phyloP scores from a whole-genome alignment of 2,113 vertebrate genomes.

The Lethenteron reissneri region DNA sequence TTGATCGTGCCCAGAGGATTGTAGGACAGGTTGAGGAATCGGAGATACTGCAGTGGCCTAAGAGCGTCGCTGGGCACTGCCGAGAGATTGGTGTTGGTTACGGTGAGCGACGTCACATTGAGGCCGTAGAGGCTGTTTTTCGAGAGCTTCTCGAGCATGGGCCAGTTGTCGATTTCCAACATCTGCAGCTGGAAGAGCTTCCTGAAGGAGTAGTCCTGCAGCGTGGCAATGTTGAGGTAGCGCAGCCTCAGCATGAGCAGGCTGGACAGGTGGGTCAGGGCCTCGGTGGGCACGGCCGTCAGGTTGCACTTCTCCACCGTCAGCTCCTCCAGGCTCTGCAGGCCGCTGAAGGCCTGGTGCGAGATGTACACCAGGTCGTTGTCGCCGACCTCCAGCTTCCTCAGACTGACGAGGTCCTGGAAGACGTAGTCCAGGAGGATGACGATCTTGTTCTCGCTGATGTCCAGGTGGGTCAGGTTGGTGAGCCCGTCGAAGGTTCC shows the following conservation, averaged over 20 bases:
- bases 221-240: conserved; percentile 75
- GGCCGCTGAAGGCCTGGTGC: conserved; percentile 77
- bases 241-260: conserved; percentile 61
- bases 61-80: conserved; percentile 71
- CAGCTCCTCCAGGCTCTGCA: conserved; percentile 81
- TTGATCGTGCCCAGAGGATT: conserved; percentile 74
- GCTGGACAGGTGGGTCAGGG: conserved; percentile 76
- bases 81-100: conserved; percentile 75
- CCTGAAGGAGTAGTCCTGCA: conserved; percentile 91
- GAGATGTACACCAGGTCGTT: conserved; percentile 96
- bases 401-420: conserved; percentile 91
- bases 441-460: conserved; percentile 98
- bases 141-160: conserved; percentile 86
- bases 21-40: conserved; percentile 87
- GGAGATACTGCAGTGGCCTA: conserved; percentile 81
- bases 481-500: conserved; percentile 91
- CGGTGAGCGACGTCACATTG: conserved; percentile 82
- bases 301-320: conserved; percentile 94
- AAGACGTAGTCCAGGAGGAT: conserved; percentile 98
- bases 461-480: conserved; percentile 90
- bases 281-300: conserved; percentile 82
- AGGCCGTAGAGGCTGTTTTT: conserved; percentile 89
- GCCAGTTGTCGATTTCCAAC: conserved; percentile 84
- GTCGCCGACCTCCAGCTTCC: conserved; percentile 81
- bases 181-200: conserved; percentile 70